Evolutionary conservation across 2,113 vertebrate genomes (phyloP).

Genomic region (Neofelis nebulosa): DNA sequence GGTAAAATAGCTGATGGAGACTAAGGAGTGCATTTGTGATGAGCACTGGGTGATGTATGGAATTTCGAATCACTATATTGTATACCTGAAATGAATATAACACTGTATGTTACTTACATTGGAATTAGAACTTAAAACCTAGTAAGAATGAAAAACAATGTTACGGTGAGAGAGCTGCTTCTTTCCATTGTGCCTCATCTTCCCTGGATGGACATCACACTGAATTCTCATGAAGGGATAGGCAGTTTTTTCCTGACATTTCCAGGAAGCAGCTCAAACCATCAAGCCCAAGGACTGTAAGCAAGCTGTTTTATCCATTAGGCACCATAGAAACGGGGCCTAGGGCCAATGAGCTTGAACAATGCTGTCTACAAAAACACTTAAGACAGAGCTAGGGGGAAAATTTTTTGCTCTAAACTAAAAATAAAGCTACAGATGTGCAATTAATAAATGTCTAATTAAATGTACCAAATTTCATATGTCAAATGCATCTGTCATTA

Average conservation of each 20-base stretch:
- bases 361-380: not conserved
- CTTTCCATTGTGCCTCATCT: not conserved
- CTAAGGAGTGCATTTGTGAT: not conserved
- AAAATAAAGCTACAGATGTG: slow-evolving; percentile 50
- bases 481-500: not conserved
- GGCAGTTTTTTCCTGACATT: not conserved
- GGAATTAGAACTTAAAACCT: not conserved
- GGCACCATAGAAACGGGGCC: slow-evolving; percentile 52
- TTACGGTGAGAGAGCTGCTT: not conserved
- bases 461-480: not conserved
- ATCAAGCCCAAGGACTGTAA: not conserved
- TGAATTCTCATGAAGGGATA: not conserved
- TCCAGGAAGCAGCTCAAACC: slow-evolving; percentile 25
- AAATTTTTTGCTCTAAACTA: not conserved
- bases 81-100: not conserved
- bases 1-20: not conserved
- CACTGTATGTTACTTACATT: not conserved
- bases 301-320: slow-evolving; percentile 45
- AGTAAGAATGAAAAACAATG: not conserved
- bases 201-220: not conserved
- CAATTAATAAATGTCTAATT: slow-evolving; percentile 54
- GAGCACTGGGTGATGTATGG: not conserved
- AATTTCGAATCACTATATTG: not conserved
- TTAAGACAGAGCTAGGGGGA: not conserved
- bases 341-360: slow-evolving; percentile 20